A percentile compares a stretch with the other conserved stretches of the same genome.
phyloP scores from a whole-genome alignment of 2,113 vertebrate genomes.

The Eptesicus fuscus region DNA sequence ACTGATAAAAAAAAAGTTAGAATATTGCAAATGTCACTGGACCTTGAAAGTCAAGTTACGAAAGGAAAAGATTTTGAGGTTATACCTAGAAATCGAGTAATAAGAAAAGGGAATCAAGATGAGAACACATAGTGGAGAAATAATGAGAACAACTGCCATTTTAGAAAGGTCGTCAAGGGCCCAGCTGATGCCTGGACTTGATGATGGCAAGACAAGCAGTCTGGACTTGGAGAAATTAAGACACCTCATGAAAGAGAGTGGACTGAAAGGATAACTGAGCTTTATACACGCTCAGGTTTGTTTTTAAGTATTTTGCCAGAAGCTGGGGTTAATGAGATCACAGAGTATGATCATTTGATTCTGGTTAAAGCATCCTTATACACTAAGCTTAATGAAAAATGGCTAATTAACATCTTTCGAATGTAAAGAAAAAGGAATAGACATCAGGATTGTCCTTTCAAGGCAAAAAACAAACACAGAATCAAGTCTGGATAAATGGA shows the following conservation, averaged over 20 bases:
- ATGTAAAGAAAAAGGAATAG: not conserved
- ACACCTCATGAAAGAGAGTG: not conserved
- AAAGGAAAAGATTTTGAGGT: slow-evolving; percentile 19
- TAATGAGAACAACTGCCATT: not conserved
- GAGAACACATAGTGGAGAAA: not conserved
- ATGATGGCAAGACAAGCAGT: not conserved
- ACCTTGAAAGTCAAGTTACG: not conserved
- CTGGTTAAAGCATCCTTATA: slow-evolving; percentile 37
- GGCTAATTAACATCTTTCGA: slow-evolving; percentile 64
- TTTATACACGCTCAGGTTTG: not conserved
- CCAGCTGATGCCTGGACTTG: not conserved
- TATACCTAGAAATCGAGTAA: not conserved
- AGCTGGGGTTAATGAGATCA: slow-evolving; percentile 54
- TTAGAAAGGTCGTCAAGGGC: not conserved
- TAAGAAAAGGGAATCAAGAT: not conserved
- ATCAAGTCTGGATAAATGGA: slow-evolving; percentile 44
- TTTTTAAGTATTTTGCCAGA: slow-evolving; percentile 35
- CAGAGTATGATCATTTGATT: slow-evolving; percentile 48
- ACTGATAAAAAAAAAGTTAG: not conserved
- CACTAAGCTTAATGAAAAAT: slow-evolving; percentile 44
- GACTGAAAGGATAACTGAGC: not conserved
- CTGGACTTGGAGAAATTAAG: not conserved
- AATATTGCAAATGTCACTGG: not conserved
- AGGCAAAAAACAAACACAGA: slow-evolving; percentile 49
- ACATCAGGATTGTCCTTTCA: slow-evolving; percentile 54